These are phyloP conservation scores for Heliothis virescens DNA, from an alignment of 1,140 invertebrate genomes.

Conservation along the genomic window DNA sequence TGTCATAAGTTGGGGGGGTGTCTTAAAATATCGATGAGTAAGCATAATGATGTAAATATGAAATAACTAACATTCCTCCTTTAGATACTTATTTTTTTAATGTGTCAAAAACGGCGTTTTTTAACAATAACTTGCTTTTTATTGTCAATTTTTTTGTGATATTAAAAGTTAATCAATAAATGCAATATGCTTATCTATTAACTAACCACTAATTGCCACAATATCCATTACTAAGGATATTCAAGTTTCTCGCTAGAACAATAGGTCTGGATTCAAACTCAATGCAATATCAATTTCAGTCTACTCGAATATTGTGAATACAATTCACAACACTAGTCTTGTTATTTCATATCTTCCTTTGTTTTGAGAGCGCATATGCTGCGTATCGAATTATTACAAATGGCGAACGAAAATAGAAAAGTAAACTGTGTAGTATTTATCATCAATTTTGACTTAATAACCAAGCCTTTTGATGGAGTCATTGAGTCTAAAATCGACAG, in stretches of 20 bases:
- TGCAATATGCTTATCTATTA: too few relatives aligned
- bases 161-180: too few relatives aligned
- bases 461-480: too few relatives aligned
- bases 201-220: too few relatives aligned
- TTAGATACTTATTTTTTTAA: too few relatives aligned
- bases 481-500: too few relatives aligned
- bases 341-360: constrained; percentile 50
- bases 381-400: constrained; percentile 50
- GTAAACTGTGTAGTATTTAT: not conserved
- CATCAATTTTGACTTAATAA: not conserved
- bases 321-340: constrained; percentile 14
- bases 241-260: not conserved
- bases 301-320: not conserved
- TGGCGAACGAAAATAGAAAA: constrained; percentile 1
- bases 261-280: not conserved
- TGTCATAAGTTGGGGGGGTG: constrained; percentile 20
- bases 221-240: too few relatives aligned
- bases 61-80: too few relatives aligned
- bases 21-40: constrained; percentile 3
- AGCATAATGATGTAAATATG: too few relatives aligned
- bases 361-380: constrained; percentile 36
- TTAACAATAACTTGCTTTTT: too few relatives aligned
- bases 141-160: too few relatives aligned
- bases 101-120: too few relatives aligned
- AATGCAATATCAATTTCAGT: not conserved